Percentiles rank a stretch among this genome's conserved stretches.
Evolutionary conservation across 2,113 vertebrate species (phyloP).

Genomic region (Sclerurus mexicanus): DNA sequence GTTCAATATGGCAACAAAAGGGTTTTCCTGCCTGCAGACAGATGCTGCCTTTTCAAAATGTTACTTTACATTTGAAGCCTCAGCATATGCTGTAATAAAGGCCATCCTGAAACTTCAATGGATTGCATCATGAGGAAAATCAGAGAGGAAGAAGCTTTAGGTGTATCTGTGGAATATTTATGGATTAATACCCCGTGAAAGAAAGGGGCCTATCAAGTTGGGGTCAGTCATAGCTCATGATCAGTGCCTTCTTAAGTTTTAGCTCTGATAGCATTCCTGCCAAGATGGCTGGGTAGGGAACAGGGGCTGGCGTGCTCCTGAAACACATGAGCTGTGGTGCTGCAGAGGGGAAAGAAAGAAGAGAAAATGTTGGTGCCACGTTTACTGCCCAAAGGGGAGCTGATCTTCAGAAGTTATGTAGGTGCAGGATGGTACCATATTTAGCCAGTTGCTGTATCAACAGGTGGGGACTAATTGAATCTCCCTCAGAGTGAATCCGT

Average conservation of each 20-base stretch:
- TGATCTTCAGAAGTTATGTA: accelerated
- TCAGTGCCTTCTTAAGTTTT: neutral
- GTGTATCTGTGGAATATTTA: constrained; percentile 42
- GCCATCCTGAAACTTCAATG: constrained; percentile 50
- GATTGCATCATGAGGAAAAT: constrained; percentile 25
- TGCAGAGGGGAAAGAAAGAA: neutral
- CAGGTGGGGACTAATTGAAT: neutral
- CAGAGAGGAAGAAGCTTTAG: constrained; percentile 31
- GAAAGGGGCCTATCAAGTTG: neutral
- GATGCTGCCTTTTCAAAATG: constrained; percentile 25
- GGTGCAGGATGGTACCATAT: neutral
- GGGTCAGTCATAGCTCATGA: neutral
- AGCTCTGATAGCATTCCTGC: neutral
- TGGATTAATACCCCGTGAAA: neutral
- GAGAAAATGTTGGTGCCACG: neutral
- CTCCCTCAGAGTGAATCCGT: accelerated
- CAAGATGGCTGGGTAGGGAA: neutral
- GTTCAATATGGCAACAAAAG: constrained; percentile 52
- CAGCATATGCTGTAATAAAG: constrained; percentile 51
- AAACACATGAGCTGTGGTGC: accelerated
- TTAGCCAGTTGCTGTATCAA: neutral
- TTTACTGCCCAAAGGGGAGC: neutral
- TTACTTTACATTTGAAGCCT: constrained; percentile 29
- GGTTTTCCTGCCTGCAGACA: constrained; percentile 61
- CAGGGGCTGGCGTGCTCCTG: neutral